phyloP scores from a whole-genome alignment of 2,797 vertebrate genomes.

The Numenius phaeopus region DNA sequence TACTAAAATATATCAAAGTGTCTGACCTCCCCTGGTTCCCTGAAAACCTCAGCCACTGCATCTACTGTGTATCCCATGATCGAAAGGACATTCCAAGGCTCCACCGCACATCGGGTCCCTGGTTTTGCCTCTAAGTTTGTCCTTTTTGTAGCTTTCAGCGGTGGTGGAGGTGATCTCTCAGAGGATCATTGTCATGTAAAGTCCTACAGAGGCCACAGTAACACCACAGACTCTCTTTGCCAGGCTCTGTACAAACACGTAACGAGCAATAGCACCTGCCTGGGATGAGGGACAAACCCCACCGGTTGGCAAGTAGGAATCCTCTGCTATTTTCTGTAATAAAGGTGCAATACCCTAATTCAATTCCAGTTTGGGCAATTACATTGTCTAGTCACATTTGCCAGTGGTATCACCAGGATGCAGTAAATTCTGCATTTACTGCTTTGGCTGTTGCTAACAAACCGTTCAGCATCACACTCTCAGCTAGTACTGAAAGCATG shows the following conservation, averaged over 20 bases:
- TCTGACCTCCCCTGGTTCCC: background rate
- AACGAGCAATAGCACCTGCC: background rate
- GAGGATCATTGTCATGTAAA: background rate
- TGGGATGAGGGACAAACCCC: background rate
- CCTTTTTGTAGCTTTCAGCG: background rate
- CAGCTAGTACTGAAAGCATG: background rate
- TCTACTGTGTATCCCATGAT: background rate
- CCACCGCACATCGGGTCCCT: background rate
- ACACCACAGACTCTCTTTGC: background rate
- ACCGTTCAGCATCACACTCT: background rate
- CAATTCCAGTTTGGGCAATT: background rate
- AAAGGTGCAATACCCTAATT: background rate
- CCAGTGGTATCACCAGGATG: background rate
- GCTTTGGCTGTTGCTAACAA: background rate
- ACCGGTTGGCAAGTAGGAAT: background rate
- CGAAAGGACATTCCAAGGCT: rapidly evolving
- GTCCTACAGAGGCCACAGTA: background rate
- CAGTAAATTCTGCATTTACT: background rate
- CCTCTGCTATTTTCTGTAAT: background rate
- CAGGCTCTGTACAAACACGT: rapidly evolving
- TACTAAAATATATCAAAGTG: background rate
- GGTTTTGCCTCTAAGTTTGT: background rate
- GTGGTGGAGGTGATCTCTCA: background rate
- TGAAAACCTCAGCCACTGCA: background rate
- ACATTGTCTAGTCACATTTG: background rate